Conservation (phyloP, 2,797 vertebrate species). For the Acrossocheilus wenchowensis region DNA sequence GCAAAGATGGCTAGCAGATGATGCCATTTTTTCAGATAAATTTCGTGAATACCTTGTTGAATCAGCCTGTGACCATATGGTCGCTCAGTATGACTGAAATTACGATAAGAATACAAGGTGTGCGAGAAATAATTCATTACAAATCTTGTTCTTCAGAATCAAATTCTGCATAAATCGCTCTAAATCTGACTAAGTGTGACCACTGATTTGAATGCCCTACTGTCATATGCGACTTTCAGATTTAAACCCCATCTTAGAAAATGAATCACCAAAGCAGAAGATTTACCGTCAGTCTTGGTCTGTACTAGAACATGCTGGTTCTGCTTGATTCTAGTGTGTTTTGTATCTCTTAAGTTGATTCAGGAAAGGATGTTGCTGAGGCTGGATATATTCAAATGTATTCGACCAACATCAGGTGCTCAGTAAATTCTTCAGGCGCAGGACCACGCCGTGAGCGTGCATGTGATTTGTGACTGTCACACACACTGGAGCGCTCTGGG, state of each 20-base stretch:
- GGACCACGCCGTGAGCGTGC: not conserved
- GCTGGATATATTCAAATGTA: constrained; percentile 5
- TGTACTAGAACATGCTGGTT: not conserved
- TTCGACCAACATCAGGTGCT: constrained; percentile 11
- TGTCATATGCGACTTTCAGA: constrained; percentile 1
- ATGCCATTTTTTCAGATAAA: not conserved
- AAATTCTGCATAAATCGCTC: not conserved
- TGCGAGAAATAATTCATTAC: not conserved
- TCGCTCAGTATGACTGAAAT: not conserved
- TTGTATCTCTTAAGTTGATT: constrained; percentile 2
- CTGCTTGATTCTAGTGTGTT: not conserved
- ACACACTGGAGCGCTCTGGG: not conserved
- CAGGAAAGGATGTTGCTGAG: not conserved
- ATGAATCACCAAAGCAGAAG: constrained; percentile 8
- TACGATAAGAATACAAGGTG: not conserved
- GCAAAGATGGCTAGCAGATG: not conserved
- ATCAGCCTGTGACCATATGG: not conserved
- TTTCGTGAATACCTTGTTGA: not conserved
- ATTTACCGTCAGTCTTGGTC: not conserved
- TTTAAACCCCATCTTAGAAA: not conserved
- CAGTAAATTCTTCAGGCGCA: not conserved
- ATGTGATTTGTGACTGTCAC: constrained; percentile 45
- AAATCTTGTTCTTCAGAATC: not conserved
- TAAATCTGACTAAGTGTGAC: not conserved
- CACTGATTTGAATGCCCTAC: not conserved